Evolutionary conservation across 2,888 invertebrate genomes (phyloP), one percentile per base, ranked within the genome.

Genomic region (Sinohyriopsis cumingii): DNA sequence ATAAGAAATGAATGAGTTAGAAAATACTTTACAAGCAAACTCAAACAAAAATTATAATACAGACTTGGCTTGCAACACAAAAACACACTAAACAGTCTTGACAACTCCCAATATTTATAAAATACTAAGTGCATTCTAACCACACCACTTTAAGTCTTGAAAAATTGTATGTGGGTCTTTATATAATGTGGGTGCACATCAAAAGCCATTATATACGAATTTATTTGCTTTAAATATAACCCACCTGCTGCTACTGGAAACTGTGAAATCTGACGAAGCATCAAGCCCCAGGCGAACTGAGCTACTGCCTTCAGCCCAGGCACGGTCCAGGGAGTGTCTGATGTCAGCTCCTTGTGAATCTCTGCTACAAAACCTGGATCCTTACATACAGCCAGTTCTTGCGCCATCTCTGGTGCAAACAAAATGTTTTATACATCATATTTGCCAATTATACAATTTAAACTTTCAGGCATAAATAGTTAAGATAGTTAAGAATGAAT

Each of bases 201-300:
- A 12, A 24, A 56, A 25, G n/a, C 53, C 18, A 65, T 7, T 24
- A 24, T n/a, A 5, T 0, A 18, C 25, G 6, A 12, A 22, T 12
- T 12, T 12, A 55, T 6, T 56, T 64, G n/a, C 53, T 15, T 15
- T 15, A 45, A 45, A 64, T 6, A 76, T 72, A 56, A 59, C 68
- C 71, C 73, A 84, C 84, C 84, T 78, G 81, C 72, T 55, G 82
- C 80, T 45, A 77, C 71, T 15, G 87, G 84, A 71, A 87, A 88
- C 79, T 90, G 89, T 19, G 90, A 89, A 3, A 90, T 74, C 60
- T 88, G 87, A 59, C 90, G 79, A 63, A 95, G 89, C 53, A 94
- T 93, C 18, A 95, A 91, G 0, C 94, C 93, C 89, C 95, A 93
- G 3, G 93, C 94, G 86, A 95, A 94, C 75, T 93, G 93, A 7